Evolutionary conservation across 2,113 vertebrate genomes (phyloP).

Genomic region (Brevimyrus niger): DNA sequence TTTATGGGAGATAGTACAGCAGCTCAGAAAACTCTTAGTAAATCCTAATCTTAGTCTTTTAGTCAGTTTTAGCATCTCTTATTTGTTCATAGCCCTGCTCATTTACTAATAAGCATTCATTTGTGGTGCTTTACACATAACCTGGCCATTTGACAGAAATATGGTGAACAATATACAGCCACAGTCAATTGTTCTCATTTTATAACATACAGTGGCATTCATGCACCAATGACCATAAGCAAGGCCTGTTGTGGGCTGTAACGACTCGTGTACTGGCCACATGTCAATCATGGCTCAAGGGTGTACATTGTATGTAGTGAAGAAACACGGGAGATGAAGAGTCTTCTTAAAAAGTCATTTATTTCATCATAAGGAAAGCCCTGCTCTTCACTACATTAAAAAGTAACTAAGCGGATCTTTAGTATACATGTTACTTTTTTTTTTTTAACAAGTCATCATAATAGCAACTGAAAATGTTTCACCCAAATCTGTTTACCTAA

Average conservation of each 20-base stretch:
- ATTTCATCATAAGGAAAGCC: slow-evolving; percentile 18
- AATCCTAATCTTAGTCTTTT: not conserved
- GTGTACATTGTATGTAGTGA: not conserved
- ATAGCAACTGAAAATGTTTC: slow-evolving; percentile 11
- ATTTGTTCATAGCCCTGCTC: not conserved
- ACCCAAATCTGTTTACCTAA: slow-evolving; percentile 10
- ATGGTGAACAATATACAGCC: not conserved
- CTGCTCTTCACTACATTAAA: slow-evolving; percentile 20
- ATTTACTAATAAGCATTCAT: not conserved
- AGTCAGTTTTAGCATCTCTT: not conserved
- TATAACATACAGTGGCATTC: not conserved
- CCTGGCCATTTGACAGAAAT: not conserved
- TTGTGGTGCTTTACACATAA: not conserved
- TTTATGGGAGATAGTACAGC: not conserved
- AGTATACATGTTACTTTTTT: slow-evolving; percentile 20
- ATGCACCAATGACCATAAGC: not conserved
- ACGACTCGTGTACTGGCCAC: not conserved
- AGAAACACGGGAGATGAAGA: not conserved
- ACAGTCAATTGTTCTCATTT: not conserved
- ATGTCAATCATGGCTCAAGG: not conserved
- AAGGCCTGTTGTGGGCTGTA: not conserved
- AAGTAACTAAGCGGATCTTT: slow-evolving; percentile 14
- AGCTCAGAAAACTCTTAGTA: not conserved
- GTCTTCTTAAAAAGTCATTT: slow-evolving; percentile 22
- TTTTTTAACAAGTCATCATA: slow-evolving; percentile 20